Conservation (phyloP, 2,797 vertebrate genomes). For the Valencia hispanica region DNA sequence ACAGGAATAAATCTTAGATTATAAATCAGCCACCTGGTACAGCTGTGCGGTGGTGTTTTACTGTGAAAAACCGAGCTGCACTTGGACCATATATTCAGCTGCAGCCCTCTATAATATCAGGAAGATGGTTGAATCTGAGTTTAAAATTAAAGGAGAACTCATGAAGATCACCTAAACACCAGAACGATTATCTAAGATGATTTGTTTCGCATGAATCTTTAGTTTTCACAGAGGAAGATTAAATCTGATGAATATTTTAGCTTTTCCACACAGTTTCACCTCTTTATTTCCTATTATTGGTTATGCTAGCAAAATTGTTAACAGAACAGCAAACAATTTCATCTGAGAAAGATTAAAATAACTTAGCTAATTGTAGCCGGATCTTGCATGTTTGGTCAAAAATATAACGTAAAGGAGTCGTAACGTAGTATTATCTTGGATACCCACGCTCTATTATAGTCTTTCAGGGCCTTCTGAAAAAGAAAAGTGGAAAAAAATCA, state of each 20-base stretch:
- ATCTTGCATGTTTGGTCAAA: neutral
- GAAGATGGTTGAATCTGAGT: neutral
- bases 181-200: neutral
- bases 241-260: neutral
- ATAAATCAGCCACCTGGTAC: constrained; percentile 12
- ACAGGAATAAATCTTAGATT: neutral
- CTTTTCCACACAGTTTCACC: neutral
- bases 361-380: neutral
- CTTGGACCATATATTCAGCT: constrained; percentile 25
- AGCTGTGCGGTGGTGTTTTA: constrained; percentile 38
- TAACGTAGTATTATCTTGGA: too few species aligned
- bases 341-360: neutral
- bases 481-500: too few species aligned
- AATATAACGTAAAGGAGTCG: neutral
- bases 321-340: neutral
- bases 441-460: too few species aligned
- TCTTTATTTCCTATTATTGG: neutral
- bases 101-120: neutral
- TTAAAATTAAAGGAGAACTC: neutral
- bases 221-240: neutral
- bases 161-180: neutral
- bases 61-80: constrained; percentile 11
- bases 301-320: neutral
- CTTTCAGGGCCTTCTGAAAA: too few species aligned
- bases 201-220: neutral